Conservation (phyloP, 2,888 invertebrate species). For the Parnassius smintheus region DNA sequence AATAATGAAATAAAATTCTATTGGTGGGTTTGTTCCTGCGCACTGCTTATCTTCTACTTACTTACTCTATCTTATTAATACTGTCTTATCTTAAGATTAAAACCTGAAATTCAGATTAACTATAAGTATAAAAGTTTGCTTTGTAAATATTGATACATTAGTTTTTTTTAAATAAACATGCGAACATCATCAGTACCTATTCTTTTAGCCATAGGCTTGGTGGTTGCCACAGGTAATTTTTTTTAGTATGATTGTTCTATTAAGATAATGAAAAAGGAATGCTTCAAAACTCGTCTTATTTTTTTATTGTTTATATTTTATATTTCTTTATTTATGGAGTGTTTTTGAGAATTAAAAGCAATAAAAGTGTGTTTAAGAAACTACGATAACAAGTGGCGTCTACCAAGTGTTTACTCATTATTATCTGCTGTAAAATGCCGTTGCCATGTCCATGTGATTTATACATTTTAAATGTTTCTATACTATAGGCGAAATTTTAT, state of each 20-base stretch:
- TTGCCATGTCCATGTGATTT: too few species aligned
- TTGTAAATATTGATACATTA: neutral
- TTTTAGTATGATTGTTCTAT: neutral
- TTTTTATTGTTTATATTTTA: neutral
- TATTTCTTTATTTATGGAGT: neutral
- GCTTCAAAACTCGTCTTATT: neutral
- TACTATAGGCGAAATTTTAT: too few species aligned
- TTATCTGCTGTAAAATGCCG: too few species aligned
- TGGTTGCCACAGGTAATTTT: neutral
- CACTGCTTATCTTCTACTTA: too few species aligned
- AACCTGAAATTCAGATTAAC: neutral
- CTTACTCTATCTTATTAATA: too few species aligned
- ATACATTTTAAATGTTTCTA: too few species aligned
- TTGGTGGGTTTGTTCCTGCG: too few species aligned
- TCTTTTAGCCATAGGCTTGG: neutral
- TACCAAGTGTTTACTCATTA: neutral
- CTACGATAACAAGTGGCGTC: neutral
- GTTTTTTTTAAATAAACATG: neutral
- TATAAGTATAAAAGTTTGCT: neutral
- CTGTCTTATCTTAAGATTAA: neutral
- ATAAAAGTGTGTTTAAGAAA: neutral
- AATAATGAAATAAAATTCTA: too few species aligned
- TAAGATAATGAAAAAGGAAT: too few species aligned
- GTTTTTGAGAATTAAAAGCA: neutral
- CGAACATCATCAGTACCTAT: neutral